phyloP scores from a whole-genome alignment of 2,113 vertebrate genomes.

The Rallus limicola region DNA sequence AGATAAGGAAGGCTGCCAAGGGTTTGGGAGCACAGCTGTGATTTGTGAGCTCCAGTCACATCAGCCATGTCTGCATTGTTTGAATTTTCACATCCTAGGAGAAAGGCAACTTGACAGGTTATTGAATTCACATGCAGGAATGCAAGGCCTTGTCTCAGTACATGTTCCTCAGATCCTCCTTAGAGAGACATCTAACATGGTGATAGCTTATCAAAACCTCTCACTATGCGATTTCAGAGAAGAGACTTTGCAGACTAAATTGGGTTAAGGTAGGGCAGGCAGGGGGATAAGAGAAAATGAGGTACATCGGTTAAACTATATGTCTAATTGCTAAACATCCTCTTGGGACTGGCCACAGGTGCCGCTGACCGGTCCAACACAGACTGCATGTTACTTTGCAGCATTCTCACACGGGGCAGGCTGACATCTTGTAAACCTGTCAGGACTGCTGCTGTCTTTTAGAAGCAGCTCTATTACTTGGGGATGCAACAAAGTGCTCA shows the following conservation, averaged over 20 bases:
- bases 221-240: background rate
- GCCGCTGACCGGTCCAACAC: background rate
- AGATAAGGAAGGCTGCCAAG: slow-evolving; percentile 37
- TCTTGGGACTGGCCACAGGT: background rate
- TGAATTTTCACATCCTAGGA: slow-evolving; percentile 30
- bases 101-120: background rate
- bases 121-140: slow-evolving; percentile 27
- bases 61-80: background rate
- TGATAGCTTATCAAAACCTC: slow-evolving; percentile 34
- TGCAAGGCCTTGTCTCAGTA: background rate
- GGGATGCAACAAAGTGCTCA: background rate
- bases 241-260: background rate
- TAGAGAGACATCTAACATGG: background rate
- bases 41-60: slow-evolving; percentile 9
- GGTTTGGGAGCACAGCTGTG: background rate
- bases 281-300: background rate
- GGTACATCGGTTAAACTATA: background rate
- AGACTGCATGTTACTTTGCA: background rate
- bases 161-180: background rate
- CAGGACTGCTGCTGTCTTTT: background rate
- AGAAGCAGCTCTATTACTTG: background rate
- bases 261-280: background rate
- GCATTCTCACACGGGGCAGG: background rate
- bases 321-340: background rate
- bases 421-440: background rate